Evolutionary conservation across 2,888 invertebrate species (phyloP).

Genomic region (Epirrita christyi): DNA sequence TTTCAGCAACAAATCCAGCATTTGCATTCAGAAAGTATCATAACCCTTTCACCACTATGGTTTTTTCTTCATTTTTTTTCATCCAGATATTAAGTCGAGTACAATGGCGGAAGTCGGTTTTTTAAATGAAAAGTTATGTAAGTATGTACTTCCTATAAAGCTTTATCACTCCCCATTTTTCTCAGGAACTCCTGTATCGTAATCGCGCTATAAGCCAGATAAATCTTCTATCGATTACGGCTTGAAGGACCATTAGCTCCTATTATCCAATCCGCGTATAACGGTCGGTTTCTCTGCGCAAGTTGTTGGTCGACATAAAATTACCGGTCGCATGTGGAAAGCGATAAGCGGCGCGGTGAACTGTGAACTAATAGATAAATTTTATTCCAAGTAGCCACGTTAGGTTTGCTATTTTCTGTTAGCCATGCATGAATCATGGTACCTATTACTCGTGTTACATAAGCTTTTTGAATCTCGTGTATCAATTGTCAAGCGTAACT

Average conservation of each 20-base stretch:
- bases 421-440: too few species aligned
- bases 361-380: background rate
- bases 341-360: constrained; percentile 5
- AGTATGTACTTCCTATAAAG: background rate
- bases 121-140: too few species aligned
- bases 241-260: constrained; percentile 15
- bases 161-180: background rate
- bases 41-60: too few species aligned
- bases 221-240: constrained; percentile 17
- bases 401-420: too few species aligned
- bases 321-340: background rate
- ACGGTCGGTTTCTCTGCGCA: constrained; percentile 20
- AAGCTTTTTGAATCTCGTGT: too few species aligned
- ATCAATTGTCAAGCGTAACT: too few species aligned
- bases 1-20: too few species aligned
- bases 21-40: too few species aligned
- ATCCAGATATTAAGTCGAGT: too few species aligned
- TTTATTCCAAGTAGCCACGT: background rate
- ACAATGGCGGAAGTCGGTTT: too few species aligned
- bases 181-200: background rate
- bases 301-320: constrained; percentile 22
- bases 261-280: constrained; percentile 27
- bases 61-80: too few species aligned
- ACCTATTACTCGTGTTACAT: too few species aligned
- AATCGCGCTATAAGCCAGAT: constrained; percentile 11